Percentiles rank a stretch among this genome's conserved stretches.
These are phyloP conservation scores for Caenorhabditis panamensis DNA, from an alignment of 2,888 invertebrate species.

Conservation along the genomic window DNA sequence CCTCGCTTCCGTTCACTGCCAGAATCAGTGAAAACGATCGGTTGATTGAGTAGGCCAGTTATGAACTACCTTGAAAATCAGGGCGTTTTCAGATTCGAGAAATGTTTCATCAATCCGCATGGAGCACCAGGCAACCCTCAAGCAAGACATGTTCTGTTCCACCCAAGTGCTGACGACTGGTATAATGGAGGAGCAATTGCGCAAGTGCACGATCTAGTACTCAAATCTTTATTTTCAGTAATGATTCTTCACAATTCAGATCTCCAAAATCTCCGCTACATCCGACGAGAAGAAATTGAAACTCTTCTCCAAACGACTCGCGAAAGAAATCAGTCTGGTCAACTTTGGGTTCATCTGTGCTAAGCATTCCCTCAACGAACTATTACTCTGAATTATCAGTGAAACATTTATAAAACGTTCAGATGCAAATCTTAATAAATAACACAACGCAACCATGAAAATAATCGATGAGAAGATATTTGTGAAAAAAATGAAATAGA, in stretches of 20 bases:
- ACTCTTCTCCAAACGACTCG: constrained; percentile 13
- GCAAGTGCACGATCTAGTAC: constrained; percentile 70
- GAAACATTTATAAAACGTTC: not conserved
- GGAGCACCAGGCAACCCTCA: constrained; percentile 80
- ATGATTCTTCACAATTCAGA: not conserved
- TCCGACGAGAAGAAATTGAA: constrained; percentile 16
- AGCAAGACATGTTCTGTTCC: constrained; percentile 80
- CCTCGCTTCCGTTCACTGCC: constrained; percentile 4
- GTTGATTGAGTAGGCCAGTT: constrained; percentile 30
- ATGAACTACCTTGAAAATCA: not conserved
- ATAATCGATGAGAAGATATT: not conserved
- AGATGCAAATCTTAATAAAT: constrained; percentile 21
- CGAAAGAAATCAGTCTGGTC: constrained; percentile 37
- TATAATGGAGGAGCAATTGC: constrained; percentile 72
- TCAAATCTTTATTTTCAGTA: not conserved
- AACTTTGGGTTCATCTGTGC: constrained; percentile 52
- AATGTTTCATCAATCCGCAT: constrained; percentile 82
- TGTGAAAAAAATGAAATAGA: not conserved
- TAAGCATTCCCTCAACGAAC: constrained; percentile 35
- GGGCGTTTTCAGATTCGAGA: constrained; percentile 76
- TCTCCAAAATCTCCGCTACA: constrained; percentile 21
- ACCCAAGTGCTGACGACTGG: constrained; percentile 70
- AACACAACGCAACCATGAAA: constrained; percentile 19
- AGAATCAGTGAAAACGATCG: constrained; percentile 33
- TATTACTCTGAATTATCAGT: constrained; percentile 4